A percentile compares a stretch with the other conserved stretches of the same genome.
Conservation (phyloP, 2,888 invertebrate genomes). For the Calameuta pallipes region DNA sequence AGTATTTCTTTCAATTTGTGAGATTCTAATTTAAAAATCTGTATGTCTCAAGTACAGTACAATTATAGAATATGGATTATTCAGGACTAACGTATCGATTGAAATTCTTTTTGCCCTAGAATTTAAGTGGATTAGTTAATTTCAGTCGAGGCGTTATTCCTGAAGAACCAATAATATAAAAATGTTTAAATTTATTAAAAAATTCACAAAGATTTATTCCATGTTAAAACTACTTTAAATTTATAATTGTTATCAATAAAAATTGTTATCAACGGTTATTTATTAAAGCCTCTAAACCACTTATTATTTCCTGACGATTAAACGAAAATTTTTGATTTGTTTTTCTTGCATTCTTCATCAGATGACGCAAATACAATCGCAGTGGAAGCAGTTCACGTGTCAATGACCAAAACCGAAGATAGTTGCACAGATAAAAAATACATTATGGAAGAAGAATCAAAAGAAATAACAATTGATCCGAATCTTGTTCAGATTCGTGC, state of each 20-base stretch:
- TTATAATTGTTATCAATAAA: not conserved
- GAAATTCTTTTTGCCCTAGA: too few species aligned
- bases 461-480: slow-evolving; percentile 59
- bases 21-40: not conserved
- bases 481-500: slow-evolving; percentile 78
- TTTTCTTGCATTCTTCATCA: not conserved
- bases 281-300: not conserved
- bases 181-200: not conserved
- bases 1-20: not conserved
- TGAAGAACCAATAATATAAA: not conserved
- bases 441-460: slow-evolving; percentile 41
- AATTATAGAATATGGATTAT: too few species aligned
- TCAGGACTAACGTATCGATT: too few species aligned
- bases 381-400: not conserved
- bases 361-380: not conserved
- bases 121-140: too few species aligned
- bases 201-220: not conserved
- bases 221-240: not conserved
- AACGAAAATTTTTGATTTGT: not conserved
- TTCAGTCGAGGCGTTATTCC: too few species aligned
- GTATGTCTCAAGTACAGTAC: too few species aligned
- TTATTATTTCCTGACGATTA: not conserved
- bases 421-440: not conserved
- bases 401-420: not conserved
- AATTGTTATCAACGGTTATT: not conserved